Base-by-base conservation (phyloP, 2,113 vertebrate genomes). In the Pterocles orientalis region DNA sequence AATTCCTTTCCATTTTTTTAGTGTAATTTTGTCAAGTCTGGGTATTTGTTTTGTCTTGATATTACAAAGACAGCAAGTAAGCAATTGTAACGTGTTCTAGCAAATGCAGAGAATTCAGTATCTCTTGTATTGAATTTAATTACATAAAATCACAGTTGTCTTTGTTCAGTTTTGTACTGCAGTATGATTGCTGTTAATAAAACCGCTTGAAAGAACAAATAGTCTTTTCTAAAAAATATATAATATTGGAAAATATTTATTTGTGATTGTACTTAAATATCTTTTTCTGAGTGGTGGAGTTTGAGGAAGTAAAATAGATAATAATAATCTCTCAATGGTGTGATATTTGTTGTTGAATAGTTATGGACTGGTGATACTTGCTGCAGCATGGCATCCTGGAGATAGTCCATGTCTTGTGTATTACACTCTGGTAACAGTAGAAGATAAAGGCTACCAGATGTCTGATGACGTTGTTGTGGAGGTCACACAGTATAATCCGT, bases 401-500 rank as follows among this genome's bases (percentile, higher is more conserved):
- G 99, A 99, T 94, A 89, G 17, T 7, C 99, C 99, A 0, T 99
- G 99, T 61, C 97, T 99, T 82, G 96, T 98, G 24, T 99, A 99
- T 96, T 99, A 99, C 96, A 99, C 98, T 86, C 97, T 99, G 90
- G 62, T 99, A 96, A 99, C 98, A 9, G 95, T 99, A 33, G 98
- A 98, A 87, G 99, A 99, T 83, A 97, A 93, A 12, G 98, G 98
- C n/a, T 94, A 64, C 66, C 83, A 98, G 54, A 97, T 98, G 95
- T 98, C 98, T 18, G 99, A 99, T 61, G 97, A 98, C 2, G 94
- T 99, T n/a, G 98, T 97, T 3, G 99, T 99, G 65, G 99, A 99
- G 88, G 99, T 99, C 92, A 99, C 99, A 56, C 99, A 99, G 66
- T 98, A 99, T 96, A 99, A 98, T 88, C 98, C 99, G 3, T 97